Evolutionary conservation across 2,888 invertebrate genomes (phyloP).

Genomic region (Ligdia adustata): DNA sequence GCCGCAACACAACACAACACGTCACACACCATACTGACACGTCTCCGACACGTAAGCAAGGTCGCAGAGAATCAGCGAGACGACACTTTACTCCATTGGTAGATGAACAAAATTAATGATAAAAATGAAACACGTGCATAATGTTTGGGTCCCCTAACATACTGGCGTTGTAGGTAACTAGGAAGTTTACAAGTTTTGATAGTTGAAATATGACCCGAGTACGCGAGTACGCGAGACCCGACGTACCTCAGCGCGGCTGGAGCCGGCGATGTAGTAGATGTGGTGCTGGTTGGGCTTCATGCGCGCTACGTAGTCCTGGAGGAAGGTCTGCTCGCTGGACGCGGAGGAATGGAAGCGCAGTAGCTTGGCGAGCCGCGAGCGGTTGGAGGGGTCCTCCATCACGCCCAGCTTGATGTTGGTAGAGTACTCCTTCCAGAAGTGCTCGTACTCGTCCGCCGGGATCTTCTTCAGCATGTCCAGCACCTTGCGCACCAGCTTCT

Average conservation of each 20-base stretch:
- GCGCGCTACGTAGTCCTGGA: constrained; percentile 95
- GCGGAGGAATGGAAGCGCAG: constrained; percentile 95
- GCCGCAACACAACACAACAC: too few relatives aligned
- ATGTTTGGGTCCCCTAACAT: too few relatives aligned
- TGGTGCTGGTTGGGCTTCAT: constrained; percentile 98
- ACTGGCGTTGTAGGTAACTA: too few relatives aligned
- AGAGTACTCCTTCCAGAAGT: constrained; percentile 99
- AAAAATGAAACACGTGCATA: too few relatives aligned
- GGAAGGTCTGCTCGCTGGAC: constrained; percentile 86
- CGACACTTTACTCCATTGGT: too few relatives aligned
- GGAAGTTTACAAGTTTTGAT: too few relatives aligned
- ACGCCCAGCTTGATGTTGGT: constrained; percentile 98
- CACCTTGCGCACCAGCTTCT: constrained; percentile 98
- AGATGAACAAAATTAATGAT: too few relatives aligned
- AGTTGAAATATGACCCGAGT: too few relatives aligned
- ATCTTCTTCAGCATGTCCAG: constrained; percentile 99
- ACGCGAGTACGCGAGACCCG: constrained; percentile 85
- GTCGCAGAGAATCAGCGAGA: too few relatives aligned
- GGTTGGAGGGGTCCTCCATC: constrained; percentile 98
- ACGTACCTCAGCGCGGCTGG: constrained; percentile 88
- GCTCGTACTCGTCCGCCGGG: constrained; percentile 92
- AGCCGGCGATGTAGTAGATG: constrained; percentile 98
- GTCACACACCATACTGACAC: background rate
- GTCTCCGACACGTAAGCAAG: too few relatives aligned
- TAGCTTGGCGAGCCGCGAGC: constrained; percentile 97